Conservation (phyloP, 2,797 vertebrate genomes). For the Limnodromus scolopaceus region DNA sequence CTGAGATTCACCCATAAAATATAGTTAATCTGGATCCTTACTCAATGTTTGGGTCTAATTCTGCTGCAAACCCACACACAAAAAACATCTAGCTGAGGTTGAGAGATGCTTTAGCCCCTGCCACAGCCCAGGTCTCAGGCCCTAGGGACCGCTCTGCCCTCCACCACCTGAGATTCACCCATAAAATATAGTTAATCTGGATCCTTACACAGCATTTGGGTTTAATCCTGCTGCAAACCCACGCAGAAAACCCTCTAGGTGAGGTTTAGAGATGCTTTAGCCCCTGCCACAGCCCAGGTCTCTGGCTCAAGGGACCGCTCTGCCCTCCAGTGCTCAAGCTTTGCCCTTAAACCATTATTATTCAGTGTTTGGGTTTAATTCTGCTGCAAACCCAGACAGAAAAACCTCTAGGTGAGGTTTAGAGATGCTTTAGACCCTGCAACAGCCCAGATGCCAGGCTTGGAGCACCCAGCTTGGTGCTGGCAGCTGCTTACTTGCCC, state of each 20-base stretch:
- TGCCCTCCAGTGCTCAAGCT: background rate
- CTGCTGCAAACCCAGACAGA: background rate
- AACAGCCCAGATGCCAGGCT: too few relatives aligned
- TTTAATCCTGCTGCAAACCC: background rate
- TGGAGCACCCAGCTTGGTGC: too few relatives aligned
- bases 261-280: background rate
- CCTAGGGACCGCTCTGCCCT: background rate
- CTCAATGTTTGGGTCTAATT: background rate
- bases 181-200: too few relatives aligned
- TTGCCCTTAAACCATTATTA: background rate
- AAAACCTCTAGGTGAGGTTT: background rate
- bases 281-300: background rate
- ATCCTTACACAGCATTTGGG: background rate
- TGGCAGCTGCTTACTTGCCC: too few relatives aligned
- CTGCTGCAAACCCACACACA: background rate
- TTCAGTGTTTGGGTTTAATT: background rate
- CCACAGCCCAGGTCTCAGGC: background rate
- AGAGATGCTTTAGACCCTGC: background rate
- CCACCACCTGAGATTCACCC: too few relatives aligned
- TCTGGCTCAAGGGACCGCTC: background rate
- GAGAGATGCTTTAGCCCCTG: background rate
- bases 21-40: background rate
- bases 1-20: background rate
- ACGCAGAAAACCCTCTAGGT: fast-evolving
- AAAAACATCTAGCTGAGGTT: background rate